Evolutionary conservation across 64 coral and sea anemone species (phyloP), one percentile per base, ranked within the genome.

Genomic region (Montipora capricornis): DNA sequence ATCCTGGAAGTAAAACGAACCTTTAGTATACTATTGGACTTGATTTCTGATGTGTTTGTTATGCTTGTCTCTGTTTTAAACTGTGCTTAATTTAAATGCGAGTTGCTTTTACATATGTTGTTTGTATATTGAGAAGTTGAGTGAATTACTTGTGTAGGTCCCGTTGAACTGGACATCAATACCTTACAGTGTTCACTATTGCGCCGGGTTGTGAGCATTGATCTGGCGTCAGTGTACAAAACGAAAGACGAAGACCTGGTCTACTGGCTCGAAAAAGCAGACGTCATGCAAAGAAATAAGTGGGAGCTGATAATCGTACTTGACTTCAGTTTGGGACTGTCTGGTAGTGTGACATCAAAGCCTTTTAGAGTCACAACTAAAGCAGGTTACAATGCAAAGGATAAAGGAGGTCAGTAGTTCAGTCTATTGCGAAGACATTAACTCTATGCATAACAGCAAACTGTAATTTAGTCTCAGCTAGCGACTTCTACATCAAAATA

Each of bases 241-340:
- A 90, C 88, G 12, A 22, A 62, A 9, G 47, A 77, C 19, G 88
- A 76, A 15, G 75, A 90, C 46, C 10, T 48, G 49, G 75, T 90
- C 2, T 90, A 90, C 66, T 68, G 88, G 88, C 76, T 90, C 5
- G 88, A 90, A 68, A 90, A 70, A 46, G 76, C 88, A 79, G 88
- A 80, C 15, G 88, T 90, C 44, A 49, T 68, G 47, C 75, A 80
- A 29, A 79, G 88, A 9, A 90, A 90, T 49, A 90, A 80, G 77
- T 90, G 88, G 88, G 78, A 64, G 64, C 52, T 90, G 47, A 49
- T 90, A 49, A 79, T 90, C 16, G 64, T 20, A 13, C 47, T 90
- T 47, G 55, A 68, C 7, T 80, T 90, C 45, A 80, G 59, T 7
- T 77, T 57, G 14, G 88, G 88, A 12, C 24, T 80, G 14, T 59